Evolutionary conservation across 2,888 invertebrate genomes (phyloP).

Genomic region (Phymatocera aterrima): DNA sequence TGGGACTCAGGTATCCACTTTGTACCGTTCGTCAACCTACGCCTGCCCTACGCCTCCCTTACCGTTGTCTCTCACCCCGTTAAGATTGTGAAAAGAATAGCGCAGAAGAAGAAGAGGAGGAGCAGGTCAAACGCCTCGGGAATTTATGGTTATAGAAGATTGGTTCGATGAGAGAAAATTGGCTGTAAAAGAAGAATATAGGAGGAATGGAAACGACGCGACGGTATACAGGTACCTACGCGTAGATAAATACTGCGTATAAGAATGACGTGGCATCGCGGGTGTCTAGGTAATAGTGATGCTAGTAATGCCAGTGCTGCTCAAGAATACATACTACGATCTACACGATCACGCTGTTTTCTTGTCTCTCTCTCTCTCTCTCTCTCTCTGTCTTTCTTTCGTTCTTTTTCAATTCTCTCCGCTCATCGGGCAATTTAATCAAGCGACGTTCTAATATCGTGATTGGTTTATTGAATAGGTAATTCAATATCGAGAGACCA

Average conservation of each 20-base stretch:
- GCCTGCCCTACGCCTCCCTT: not conserved
- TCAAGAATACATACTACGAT: not conserved
- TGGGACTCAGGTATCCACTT: no score
- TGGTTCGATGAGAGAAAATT: constrained; percentile 22
- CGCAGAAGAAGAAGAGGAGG: not conserved
- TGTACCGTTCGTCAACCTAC: no score
- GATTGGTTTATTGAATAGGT: no score
- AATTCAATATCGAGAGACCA: no score
- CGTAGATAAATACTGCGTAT: constrained; percentile 22
- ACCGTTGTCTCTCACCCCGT: no score
- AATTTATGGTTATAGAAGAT: constrained; percentile 29
- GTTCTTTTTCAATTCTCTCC: not conserved
- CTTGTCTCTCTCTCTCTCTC: not conserved
- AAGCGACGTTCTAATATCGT: no score
- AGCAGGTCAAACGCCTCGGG: constrained; percentile 5
- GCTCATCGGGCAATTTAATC: no score
- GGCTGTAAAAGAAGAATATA: not conserved
- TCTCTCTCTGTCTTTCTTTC: not conserved
- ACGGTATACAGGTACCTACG: no score
- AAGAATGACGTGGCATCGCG: not conserved
- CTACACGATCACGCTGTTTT: not conserved
- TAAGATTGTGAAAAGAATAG: not conserved
- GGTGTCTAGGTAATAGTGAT: no score
- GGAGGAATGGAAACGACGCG: not conserved
- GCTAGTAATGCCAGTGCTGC: no score